Percentiles rank a stretch among this genome's conserved stretches.
Evolutionary conservation across 2,888 invertebrate genomes (phyloP).

Genomic region (Lordiphosa andalusiaca): DNA sequence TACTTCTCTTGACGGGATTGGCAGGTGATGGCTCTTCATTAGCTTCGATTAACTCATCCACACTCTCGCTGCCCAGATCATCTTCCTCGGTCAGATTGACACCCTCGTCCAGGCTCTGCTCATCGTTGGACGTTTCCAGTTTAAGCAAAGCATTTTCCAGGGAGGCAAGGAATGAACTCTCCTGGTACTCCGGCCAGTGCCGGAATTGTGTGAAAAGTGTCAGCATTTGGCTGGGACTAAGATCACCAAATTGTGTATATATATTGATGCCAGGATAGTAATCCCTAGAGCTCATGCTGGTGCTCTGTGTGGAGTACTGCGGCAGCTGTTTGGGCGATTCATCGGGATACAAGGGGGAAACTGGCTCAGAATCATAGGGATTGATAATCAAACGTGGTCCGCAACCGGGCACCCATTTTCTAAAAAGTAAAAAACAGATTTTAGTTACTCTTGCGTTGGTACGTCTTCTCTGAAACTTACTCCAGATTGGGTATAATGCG

Average conservation of each 20-base stretch:
- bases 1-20: conserved; percentile 19
- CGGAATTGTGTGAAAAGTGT: conserved; percentile 84
- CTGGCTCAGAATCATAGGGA: conserved; percentile 17
- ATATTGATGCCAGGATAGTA: conserved; percentile 84
- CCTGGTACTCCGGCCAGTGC: conserved; percentile 84
- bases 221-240: conserved; percentile 84
- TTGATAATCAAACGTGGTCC: conserved; percentile 84
- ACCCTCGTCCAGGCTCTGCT: conserved; percentile 59
- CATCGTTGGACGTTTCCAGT: conserved; percentile 79
- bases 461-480: conserved; percentile 81
- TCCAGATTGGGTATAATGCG: conserved; percentile 87
- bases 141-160: conserved; percentile 84
- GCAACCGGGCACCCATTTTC: conserved; percentile 88
- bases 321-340: conserved; percentile 62
- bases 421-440: conserved; percentile 49
- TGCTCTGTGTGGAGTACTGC: conserved; percentile 64
- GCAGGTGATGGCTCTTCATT: conserved; percentile 8
- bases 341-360: conserved; percentile 43
- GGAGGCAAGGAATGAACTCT: conserved; percentile 84
- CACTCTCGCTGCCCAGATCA: conserved; percentile 49
- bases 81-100: conserved; percentile 73
- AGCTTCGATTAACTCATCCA: conserved; percentile 38
- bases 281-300: conserved; percentile 67
- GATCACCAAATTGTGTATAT: conserved; percentile 87
- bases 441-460: neutral